Evolutionary conservation across 2,888 invertebrate genomes (phyloP).

Genomic region (Dynastes tityus): DNA sequence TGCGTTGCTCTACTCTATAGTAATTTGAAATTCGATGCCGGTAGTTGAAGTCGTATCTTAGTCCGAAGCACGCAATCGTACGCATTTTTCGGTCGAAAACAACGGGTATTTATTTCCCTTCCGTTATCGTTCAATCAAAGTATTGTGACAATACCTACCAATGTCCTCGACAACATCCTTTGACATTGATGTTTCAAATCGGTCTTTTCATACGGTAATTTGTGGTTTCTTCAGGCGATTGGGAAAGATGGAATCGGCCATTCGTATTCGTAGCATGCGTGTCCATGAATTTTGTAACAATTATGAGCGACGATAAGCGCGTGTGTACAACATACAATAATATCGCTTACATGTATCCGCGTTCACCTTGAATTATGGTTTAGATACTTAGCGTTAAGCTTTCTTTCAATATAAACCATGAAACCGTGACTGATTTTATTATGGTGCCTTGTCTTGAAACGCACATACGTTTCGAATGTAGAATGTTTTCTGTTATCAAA

Average conservation of each 20-base stretch:
- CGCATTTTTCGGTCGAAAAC: neutral
- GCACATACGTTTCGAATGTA: neutral
- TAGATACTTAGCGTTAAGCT: conserved; percentile 20
- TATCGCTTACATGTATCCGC: conserved; percentile 4
- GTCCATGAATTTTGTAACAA: conserved; percentile 37
- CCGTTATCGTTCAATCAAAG: neutral
- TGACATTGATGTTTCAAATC: conserved; percentile 30
- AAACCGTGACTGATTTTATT: conserved; percentile 30
- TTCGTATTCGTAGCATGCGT: conserved; percentile 5
- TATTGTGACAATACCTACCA: neutral
- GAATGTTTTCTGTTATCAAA: neutral
- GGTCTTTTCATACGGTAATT: conserved; percentile 28
- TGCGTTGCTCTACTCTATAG: neutral
- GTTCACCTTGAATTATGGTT: conserved; percentile 39
- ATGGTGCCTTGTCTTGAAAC: neutral
- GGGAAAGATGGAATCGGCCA: conserved; percentile 18
- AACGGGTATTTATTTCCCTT: neutral
- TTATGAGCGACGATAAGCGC: conserved; percentile 5
- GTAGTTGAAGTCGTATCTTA: no score
- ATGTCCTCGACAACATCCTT: conserved; percentile 19
- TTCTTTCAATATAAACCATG: conserved; percentile 1
- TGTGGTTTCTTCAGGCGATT: conserved; percentile 20
- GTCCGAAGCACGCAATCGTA: neutral
- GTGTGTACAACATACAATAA: conserved; percentile 30
- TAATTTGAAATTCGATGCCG: neutral